Conservation (phyloP, 2,888 invertebrate species). For the Nomada ferruginata region DNA sequence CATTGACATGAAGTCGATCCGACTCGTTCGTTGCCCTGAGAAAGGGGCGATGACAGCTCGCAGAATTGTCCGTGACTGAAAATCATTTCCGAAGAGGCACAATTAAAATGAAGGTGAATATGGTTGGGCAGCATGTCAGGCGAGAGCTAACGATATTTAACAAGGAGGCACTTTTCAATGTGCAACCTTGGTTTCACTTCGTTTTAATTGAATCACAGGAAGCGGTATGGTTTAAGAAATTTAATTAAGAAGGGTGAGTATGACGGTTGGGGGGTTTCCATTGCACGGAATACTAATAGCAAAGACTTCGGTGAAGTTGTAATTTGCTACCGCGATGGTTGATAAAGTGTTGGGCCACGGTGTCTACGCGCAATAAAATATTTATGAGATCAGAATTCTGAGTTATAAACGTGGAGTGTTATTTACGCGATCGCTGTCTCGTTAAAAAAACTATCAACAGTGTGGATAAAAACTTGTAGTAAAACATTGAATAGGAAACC, state of each 20-base stretch:
- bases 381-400: too few species aligned
- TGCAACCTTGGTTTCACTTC: slow-evolving; percentile 12
- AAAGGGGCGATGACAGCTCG: not conserved
- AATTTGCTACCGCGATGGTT: not conserved
- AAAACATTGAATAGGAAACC: too few species aligned
- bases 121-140: slow-evolving; percentile 6
- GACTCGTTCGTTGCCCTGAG: not conserved
- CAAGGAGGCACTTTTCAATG: not conserved
- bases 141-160: not conserved
- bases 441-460: too few species aligned
- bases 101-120: slow-evolving; percentile 21
- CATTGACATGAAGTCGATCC: slow-evolving; percentile 1
- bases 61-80: slow-evolving; percentile 10
- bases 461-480: too few species aligned
- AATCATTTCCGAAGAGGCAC: slow-evolving; percentile 9
- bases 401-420: too few species aligned
- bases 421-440: too few species aligned
- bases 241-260: slow-evolving; percentile 1
- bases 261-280: not conserved
- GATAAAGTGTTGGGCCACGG: not conserved
- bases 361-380: too few species aligned
- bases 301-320: not conserved
- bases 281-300: not conserved
- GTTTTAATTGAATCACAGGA: slow-evolving; percentile 26
- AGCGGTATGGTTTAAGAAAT: slow-evolving; percentile 12